phyloP scores from a whole-genome alignment of 2,797 vertebrate genomes.

The Danio tinwini region DNA sequence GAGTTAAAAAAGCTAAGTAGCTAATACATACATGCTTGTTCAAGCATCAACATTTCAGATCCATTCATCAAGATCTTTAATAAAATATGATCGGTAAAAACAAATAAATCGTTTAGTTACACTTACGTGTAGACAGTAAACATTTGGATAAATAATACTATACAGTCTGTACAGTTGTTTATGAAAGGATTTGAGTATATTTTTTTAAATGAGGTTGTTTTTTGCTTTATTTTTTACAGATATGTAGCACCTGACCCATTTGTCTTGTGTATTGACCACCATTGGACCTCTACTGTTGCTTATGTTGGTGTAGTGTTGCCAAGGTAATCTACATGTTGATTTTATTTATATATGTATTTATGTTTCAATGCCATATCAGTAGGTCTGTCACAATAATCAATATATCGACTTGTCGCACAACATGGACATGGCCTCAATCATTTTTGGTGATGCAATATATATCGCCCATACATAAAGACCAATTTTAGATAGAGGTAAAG shows the following conservation, averaged over 20 bases:
- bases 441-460: too few species aligned
- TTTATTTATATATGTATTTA: background rate
- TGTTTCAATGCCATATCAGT: too few species aligned
- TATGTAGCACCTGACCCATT: slow-evolving; percentile 29
- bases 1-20: slow-evolving; percentile 19
- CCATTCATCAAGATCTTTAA: background rate
- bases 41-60: background rate
- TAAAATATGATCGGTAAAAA: background rate
- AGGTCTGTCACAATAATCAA: too few species aligned
- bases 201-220: background rate
- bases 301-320: slow-evolving; percentile 34
- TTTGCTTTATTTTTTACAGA: background rate
- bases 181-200: background rate
- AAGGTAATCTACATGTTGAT: slow-evolving; percentile 12
- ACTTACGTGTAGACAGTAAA: background rate
- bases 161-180: background rate
- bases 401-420: too few species aligned
- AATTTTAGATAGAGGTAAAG: too few species aligned
- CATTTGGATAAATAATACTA: background rate
- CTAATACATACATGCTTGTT: slow-evolving; percentile 23
- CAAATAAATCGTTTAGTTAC: background rate
- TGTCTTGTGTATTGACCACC: slow-evolving; percentile 9
- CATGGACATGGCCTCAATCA: too few species aligned
- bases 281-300: slow-evolving; percentile 13
- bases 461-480: too few species aligned